phyloP scores from a whole-genome alignment of 2,797 vertebrate species.

The Manis javanica region DNA sequence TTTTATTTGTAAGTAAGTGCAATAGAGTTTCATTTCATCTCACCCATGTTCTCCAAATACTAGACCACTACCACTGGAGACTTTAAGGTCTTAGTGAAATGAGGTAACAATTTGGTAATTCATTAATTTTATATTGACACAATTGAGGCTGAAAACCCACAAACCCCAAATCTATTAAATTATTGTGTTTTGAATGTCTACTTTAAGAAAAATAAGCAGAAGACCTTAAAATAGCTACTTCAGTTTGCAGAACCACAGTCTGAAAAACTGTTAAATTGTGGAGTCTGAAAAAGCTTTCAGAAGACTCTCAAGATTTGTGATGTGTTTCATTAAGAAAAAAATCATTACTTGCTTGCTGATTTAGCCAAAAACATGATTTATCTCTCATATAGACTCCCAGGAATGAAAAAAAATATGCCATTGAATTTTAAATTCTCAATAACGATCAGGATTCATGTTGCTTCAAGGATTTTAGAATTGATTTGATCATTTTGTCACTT shows the following conservation, averaged over 20 bases:
- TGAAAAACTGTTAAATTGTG: not conserved
- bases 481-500: slow-evolving; percentile 32
- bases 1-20: slow-evolving; percentile 35
- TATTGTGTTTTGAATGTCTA: slow-evolving; percentile 12
- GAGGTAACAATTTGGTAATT: slow-evolving; percentile 47
- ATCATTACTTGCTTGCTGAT: not conserved
- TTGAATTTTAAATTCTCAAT: slow-evolving; percentile 20
- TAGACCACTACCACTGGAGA: slow-evolving; percentile 56
- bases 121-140: slow-evolving; percentile 59
- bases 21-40: slow-evolving; percentile 23
- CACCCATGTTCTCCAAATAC: slow-evolving; percentile 48
- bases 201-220: slow-evolving; percentile 1
- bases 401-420: slow-evolving; percentile 14
- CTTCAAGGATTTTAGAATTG: not conserved
- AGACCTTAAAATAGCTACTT: slow-evolving; percentile 51
- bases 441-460: slow-evolving; percentile 2
- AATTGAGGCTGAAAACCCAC: slow-evolving; percentile 31
- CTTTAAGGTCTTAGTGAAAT: slow-evolving; percentile 23
- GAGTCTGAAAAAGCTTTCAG: not conserved
- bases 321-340: slow-evolving; percentile 54
- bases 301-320: slow-evolving; percentile 32
- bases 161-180: slow-evolving; percentile 50
- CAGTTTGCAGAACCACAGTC: not conserved
- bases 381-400: not conserved
- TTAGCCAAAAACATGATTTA: slow-evolving; percentile 40